These are phyloP conservation scores for Lota lota DNA, from an alignment of 2,113 vertebrate genomes.

Conservation along the genomic window DNA sequence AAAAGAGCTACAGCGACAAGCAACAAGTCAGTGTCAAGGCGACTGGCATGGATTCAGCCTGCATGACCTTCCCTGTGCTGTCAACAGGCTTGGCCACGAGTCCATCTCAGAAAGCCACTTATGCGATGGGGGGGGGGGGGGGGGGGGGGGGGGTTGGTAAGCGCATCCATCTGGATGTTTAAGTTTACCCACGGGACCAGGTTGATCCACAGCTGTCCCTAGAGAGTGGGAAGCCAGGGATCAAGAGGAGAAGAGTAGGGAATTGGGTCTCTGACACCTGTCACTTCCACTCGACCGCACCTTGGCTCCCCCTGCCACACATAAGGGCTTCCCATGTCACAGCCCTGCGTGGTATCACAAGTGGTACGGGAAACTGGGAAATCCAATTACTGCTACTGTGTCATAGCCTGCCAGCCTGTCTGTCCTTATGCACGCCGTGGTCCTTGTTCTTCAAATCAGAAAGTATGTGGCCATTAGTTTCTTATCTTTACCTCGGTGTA, in stretches of 20 bases:
- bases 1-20: too few species aligned
- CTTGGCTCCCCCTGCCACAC: constrained; percentile 60
- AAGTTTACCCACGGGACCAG: constrained; percentile 43
- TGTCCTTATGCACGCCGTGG: constrained; percentile 55
- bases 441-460: constrained; percentile 60
- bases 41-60: background rate
- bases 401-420: constrained; percentile 46
- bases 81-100: background rate
- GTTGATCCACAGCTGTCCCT: constrained; percentile 41
- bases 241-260: constrained; percentile 45
- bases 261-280: constrained; percentile 69
- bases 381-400: constrained; percentile 68
- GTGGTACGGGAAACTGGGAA: constrained; percentile 62
- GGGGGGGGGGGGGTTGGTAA: background rate
- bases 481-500: constrained; percentile 45
- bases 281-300: constrained; percentile 66
- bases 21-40: too few species aligned
- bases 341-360: constrained; percentile 66
- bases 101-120: background rate
- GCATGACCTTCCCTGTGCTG: background rate
- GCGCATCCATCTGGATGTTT: constrained; percentile 20
- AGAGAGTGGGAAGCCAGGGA: constrained; percentile 47
- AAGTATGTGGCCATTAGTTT: constrained; percentile 62
- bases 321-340: constrained; percentile 73
- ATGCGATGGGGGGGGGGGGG: background rate